A percentile compares a stretch with the other conserved stretches of the same genome.
phyloP scores from a whole-genome alignment of 1,140 invertebrate genomes.

The Reticulitermes speratus region DNA sequence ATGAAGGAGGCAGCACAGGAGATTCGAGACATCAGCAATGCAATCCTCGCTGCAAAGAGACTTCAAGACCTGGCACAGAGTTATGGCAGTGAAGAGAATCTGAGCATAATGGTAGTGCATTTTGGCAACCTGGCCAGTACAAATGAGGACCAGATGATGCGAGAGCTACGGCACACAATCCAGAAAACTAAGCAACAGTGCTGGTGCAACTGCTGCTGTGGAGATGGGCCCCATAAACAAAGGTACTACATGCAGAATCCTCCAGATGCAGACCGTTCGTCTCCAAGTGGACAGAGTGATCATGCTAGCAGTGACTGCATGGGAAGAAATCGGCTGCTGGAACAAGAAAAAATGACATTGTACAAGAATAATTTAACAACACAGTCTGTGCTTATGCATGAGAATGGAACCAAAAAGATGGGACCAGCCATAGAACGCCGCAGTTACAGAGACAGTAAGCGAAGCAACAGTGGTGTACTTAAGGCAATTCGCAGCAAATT shows the following conservation, averaged over 20 bases:
- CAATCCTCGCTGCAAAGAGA: conserved; percentile 74
- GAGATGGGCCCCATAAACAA: background rate
- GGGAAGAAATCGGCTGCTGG: background rate
- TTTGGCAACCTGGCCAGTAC: conserved; percentile 55
- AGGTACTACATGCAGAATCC: background rate
- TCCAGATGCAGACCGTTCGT: conserved; percentile 62
- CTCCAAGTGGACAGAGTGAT: conserved; percentile 80
- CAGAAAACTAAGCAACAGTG: conserved; percentile 25
- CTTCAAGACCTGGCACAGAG: conserved; percentile 79
- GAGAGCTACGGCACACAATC: conserved; percentile 68
- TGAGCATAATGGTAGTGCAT: conserved; percentile 73
- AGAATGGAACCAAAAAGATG: conserved; percentile 45
- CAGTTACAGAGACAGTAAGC: conserved; percentile 33
- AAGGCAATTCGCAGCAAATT: conserved; percentile 29
- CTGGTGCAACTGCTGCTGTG: conserved; percentile 21
- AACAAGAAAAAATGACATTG: background rate
- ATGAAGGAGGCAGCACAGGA: conserved; percentile 73
- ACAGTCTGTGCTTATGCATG: conserved; percentile 47
- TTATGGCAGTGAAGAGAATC: conserved; percentile 76
- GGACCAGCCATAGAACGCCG: conserved; percentile 34
- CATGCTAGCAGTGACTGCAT: conserved; percentile 55
- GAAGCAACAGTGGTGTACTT: conserved; percentile 27
- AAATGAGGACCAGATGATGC: conserved; percentile 72
- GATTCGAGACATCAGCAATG: conserved; percentile 69
- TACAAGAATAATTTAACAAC: background rate